These are phyloP conservation scores for Otus sunia DNA, from an alignment of 2,113 vertebrate species.

Conservation along the genomic window DNA sequence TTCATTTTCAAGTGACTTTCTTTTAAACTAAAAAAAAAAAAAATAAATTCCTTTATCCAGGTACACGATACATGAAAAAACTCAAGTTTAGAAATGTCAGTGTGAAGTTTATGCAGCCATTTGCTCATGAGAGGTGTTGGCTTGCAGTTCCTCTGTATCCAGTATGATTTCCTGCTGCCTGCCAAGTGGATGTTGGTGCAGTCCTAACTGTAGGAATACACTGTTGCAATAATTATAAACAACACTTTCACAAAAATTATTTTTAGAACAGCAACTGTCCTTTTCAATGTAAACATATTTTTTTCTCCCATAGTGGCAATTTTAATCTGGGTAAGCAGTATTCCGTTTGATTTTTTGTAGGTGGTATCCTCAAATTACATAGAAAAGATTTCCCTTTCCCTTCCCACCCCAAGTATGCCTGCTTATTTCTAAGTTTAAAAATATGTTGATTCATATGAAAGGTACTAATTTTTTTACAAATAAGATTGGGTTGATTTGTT, in stretches of 20 bases:
- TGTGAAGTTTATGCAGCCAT: background rate
- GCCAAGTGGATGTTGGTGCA: background rate
- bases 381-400: background rate
- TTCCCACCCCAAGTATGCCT: background rate
- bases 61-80: background rate
- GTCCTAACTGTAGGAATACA: background rate
- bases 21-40: background rate
- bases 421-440: background rate
- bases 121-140: background rate
- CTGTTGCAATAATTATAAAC: slow-evolving; percentile 16
- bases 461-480: background rate
- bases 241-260: background rate
- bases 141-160: background rate
- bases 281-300: background rate
- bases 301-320: background rate
- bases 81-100: background rate
- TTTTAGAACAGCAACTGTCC: slow-evolving; percentile 25
- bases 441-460: background rate
- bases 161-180: background rate
- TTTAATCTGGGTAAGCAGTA: background rate
- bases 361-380: background rate
- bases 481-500: background rate
- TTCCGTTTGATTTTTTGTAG: slow-evolving; percentile 34
- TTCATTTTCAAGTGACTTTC: background rate
- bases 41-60: background rate